These are phyloP conservation scores for Muntiacus reevesi DNA, from an alignment of 2,113 vertebrate genomes.

Conservation along the genomic window DNA sequence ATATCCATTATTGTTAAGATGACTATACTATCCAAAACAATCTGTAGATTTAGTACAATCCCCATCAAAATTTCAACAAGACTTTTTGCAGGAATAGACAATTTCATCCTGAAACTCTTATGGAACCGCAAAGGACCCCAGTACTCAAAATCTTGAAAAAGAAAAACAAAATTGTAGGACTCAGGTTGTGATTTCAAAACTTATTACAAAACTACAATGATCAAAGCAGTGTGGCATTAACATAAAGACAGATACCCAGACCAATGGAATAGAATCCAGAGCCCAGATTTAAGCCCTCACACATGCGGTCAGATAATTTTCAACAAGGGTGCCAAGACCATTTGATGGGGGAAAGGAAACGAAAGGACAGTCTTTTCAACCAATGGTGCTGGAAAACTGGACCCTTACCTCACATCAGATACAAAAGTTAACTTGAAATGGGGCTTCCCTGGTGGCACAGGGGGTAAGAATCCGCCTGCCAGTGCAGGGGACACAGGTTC, in stretches of 20 bases:
- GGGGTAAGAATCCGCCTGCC: background rate
- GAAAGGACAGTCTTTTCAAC: background rate
- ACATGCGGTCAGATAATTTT: background rate
- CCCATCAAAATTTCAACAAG: background rate
- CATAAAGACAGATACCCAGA: background rate
- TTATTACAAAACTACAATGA: background rate
- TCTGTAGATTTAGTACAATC: background rate
- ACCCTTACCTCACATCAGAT: background rate
- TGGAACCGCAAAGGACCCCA: background rate
- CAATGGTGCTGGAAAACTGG: background rate
- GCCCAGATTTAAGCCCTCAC: background rate
- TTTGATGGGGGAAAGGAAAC: rapidly evolving
- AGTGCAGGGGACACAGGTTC: background rate
- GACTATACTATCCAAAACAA: background rate
- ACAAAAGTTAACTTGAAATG: background rate
- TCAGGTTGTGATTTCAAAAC: background rate
- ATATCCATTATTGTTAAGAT: background rate
- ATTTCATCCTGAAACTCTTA: background rate
- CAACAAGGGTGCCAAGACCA: background rate
- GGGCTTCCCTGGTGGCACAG: background rate
- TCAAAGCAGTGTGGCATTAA: rapidly evolving
- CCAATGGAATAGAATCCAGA: rapidly evolving
- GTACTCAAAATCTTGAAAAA: background rate
- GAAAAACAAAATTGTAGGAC: background rate
- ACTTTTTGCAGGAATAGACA: background rate